Evolutionary conservation across 2,888 invertebrate species (phyloP).

Genomic region (Hecatera dysodea): DNA sequence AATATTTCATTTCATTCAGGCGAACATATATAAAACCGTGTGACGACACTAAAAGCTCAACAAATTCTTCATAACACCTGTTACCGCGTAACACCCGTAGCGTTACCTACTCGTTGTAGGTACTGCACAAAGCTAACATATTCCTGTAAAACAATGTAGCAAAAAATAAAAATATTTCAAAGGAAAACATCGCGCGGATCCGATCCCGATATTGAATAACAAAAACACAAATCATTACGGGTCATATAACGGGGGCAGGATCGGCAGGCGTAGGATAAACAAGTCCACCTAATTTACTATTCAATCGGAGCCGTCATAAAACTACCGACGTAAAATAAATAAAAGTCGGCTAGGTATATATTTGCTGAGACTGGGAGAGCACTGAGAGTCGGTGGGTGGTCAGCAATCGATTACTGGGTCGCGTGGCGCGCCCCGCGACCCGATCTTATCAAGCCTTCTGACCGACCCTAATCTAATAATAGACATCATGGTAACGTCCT

Average conservation of each 20-base stretch:
- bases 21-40: slow-evolving; percentile 5
- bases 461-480: slow-evolving; percentile 85
- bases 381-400: slow-evolving; percentile 70
- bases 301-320: slow-evolving; percentile 61
- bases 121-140: neutral
- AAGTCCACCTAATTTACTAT: slow-evolving; percentile 60
- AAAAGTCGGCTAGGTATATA: slow-evolving; percentile 61
- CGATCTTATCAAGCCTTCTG: slow-evolving; percentile 78
- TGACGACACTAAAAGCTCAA: slow-evolving; percentile 41
- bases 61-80: slow-evolving; percentile 43
- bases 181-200: slow-evolving; percentile 2
- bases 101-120: slow-evolving; percentile 4
- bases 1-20: slow-evolving; percentile 47
- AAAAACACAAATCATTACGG: slow-evolving; percentile 55
- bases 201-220: slow-evolving; percentile 36
- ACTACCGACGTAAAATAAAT: slow-evolving; percentile 69
- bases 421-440: slow-evolving; percentile 79
- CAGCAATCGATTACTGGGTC: slow-evolving; percentile 75
- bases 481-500: slow-evolving; percentile 75
- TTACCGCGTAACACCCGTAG: neutral
- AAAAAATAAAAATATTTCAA: slow-evolving; percentile 19
- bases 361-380: slow-evolving; percentile 64
- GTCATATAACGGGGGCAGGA: slow-evolving; percentile 32
- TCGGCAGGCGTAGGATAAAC: slow-evolving; percentile 42
- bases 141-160: neutral